A percentile compares a stretch with the other conserved stretches of the same genome.
Evolutionary conservation across 2,888 invertebrate genomes (phyloP).

Genomic region (Drosophila nr. medialis): DNA sequence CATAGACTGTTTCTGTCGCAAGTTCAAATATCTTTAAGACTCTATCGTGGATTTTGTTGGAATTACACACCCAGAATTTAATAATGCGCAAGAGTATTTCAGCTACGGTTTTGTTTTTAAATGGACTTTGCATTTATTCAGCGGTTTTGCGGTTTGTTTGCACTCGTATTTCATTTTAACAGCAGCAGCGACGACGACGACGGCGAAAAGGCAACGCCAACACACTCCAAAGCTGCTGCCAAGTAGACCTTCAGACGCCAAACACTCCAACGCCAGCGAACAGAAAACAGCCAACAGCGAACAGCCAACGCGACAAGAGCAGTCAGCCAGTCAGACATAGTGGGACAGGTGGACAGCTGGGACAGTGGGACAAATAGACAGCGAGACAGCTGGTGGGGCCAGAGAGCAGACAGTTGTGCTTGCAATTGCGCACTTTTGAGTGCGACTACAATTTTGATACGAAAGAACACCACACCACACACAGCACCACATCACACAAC

Average conservation of each 20-base stretch:
- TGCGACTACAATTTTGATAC: slow-evolving; percentile 68
- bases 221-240: slow-evolving; percentile 78
- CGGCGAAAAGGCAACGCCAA: slow-evolving; percentile 61
- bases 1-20: background rate
- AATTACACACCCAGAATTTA: background rate
- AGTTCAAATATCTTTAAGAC: background rate
- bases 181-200: slow-evolving; percentile 28
- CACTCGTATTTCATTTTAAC: slow-evolving; percentile 78
- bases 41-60: background rate
- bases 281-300: slow-evolving; percentile 12
- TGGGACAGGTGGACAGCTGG: slow-evolving; percentile 53
- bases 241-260: slow-evolving; percentile 80
- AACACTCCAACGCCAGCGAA: slow-evolving; percentile 76
- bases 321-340: slow-evolving; percentile 39
- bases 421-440: slow-evolving; percentile 78
- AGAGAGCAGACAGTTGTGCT: slow-evolving; percentile 66
- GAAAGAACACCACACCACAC: slow-evolving; percentile 31
- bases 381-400: slow-evolving; percentile 45
- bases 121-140: slow-evolving; percentile 31
- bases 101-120: background rate
- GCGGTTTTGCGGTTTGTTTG: slow-evolving; percentile 64
- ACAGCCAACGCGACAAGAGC: slow-evolving; percentile 66
- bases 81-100: slow-evolving; percentile 38
- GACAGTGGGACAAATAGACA: slow-evolving; percentile 46
- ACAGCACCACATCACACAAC: slow-evolving; percentile 16